Percentiles rank a stretch among this genome's conserved stretches.
Conservation (phyloP, 2,797 vertebrate genomes). For the Coregonus ussuriensis region DNA sequence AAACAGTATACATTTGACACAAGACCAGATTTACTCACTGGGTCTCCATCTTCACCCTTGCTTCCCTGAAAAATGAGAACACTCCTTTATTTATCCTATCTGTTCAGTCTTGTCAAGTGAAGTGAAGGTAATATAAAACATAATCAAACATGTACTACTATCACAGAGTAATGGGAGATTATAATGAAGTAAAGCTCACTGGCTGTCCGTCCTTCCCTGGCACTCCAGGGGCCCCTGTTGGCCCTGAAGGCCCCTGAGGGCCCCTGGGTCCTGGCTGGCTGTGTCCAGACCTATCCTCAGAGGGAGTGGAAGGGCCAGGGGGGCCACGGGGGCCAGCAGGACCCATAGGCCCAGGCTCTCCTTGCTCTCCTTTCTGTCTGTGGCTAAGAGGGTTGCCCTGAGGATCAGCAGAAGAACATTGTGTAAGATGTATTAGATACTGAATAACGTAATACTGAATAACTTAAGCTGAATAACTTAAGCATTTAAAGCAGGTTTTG, state of each 20-base stretch:
- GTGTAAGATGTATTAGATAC: not conserved
- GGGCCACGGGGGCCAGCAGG: slow-evolving; percentile 57
- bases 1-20: not conserved
- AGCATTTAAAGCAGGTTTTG: not conserved
- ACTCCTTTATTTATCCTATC: not conserved
- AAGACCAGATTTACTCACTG: slow-evolving; percentile 47
- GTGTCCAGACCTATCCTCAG: slow-evolving; percentile 26
- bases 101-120: not conserved
- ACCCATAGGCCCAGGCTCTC: slow-evolving; percentile 64
- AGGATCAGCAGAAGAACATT: not conserved
- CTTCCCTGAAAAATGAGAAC: slow-evolving; percentile 37
- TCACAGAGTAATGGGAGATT: not conserved
- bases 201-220: slow-evolving; percentile 69
- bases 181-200: slow-evolving; percentile 36
- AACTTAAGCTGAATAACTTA: not conserved
- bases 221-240: slow-evolving; percentile 48
- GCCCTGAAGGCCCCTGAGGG: slow-evolving; percentile 60
- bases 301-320: slow-evolving; percentile 16
- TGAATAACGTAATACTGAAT: not conserved
- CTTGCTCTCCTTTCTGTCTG: slow-evolving; percentile 67
- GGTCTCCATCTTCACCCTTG: slow-evolving; percentile 46
- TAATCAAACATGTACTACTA: not conserved
- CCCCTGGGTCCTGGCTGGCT: slow-evolving; percentile 53
- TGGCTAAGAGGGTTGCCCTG: slow-evolving; percentile 45
- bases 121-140: not conserved